phyloP scores from a whole-genome alignment of 2,797 vertebrate species.

The Pygocentrus nattereri region DNA sequence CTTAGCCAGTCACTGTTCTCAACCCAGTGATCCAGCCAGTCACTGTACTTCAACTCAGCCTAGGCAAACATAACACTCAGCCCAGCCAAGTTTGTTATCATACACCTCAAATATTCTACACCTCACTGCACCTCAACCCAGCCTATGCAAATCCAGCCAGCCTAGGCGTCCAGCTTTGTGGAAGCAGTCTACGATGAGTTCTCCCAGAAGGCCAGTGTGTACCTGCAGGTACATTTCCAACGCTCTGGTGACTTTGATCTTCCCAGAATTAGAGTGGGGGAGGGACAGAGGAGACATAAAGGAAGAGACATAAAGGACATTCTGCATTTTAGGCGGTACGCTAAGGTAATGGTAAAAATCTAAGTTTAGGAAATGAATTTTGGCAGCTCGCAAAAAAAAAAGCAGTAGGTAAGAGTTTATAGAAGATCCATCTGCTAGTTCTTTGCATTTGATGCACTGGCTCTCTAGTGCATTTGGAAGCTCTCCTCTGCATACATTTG shows the following conservation, averaged over 20 bases:
- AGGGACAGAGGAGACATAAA: not conserved
- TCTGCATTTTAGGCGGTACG: not conserved
- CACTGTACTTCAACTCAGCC: not conserved
- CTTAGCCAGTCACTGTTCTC: too few relatives aligned
- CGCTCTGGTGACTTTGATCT: constrained; percentile 18
- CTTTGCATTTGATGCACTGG: not conserved
- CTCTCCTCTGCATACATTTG: constrained; percentile 10
- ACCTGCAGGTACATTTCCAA: constrained; percentile 36
- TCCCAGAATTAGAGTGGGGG: not conserved
- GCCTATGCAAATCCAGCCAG: not conserved
- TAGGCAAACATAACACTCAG: not conserved
- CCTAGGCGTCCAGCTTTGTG: not conserved
- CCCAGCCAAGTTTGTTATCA: not conserved
- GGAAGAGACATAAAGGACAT: not conserved
- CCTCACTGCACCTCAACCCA: too few relatives aligned
- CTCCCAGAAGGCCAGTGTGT: constrained; percentile 16
- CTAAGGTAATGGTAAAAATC: not conserved
- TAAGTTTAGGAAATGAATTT: not conserved
- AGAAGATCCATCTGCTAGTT: not conserved
- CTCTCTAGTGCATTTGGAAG: not conserved
- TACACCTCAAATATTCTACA: not conserved
- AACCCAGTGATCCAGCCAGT: not conserved
- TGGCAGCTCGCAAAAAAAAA: not conserved
- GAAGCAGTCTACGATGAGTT: constrained; percentile 21
- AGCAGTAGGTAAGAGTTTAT: not conserved